A percentile compares a stretch with the other conserved stretches of the same genome.
Conservation (phyloP, 2,113 vertebrate species). For the Calonectris borealis region DNA sequence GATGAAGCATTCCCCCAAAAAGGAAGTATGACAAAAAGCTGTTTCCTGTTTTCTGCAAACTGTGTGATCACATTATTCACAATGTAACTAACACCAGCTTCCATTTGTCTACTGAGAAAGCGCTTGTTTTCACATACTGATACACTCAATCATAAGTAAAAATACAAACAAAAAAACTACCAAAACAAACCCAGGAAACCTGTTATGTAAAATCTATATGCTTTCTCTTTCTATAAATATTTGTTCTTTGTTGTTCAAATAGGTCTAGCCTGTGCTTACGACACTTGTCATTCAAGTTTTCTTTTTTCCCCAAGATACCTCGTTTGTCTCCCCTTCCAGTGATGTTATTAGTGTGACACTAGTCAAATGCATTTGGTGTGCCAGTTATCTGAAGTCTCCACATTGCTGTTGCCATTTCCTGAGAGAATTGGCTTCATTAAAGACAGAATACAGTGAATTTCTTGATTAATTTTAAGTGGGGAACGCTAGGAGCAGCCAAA, state of each 20-base stretch:
- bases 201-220: not conserved
- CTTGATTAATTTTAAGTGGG: not conserved
- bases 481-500: not conserved
- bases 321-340: not conserved
- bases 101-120: not conserved
- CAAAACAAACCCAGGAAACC: not conserved
- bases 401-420: not conserved
- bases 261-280: not conserved
- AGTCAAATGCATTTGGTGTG: not conserved
- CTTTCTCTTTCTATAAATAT: not conserved
- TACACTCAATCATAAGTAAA: not conserved
- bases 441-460: not conserved
- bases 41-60: constrained; percentile 23
- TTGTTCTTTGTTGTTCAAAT: not conserved
- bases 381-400: not conserved
- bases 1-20: not conserved
- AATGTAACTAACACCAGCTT: not conserved
- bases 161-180: not conserved
- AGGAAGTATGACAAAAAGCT: constrained; percentile 11
- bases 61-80: not conserved
- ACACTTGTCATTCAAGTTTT: not conserved
- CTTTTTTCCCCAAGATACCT: rapidly evolving
- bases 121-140: not conserved
- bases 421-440: not conserved
- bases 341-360: not conserved